Conservation (phyloP, 1,140 invertebrate species). For the Anastrepha ludens region DNA sequence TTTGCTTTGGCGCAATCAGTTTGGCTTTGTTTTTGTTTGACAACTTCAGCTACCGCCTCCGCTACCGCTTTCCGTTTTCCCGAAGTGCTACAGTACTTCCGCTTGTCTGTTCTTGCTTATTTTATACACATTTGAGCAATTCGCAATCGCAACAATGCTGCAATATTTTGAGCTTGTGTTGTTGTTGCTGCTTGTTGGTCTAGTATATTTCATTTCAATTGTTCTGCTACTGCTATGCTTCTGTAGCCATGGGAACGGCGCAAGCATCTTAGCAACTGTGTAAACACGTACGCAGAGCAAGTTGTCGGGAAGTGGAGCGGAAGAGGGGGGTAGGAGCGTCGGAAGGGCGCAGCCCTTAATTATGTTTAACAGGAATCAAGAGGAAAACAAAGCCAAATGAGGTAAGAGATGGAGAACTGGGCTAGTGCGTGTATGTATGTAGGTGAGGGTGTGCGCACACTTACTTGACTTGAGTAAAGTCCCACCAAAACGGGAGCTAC, state of each 20-base stretch:
- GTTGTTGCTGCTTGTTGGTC: neutral
- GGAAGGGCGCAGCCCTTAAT: slow-evolving; percentile 26
- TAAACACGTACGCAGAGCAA: neutral
- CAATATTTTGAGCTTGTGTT: neutral
- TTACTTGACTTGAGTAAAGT: neutral
- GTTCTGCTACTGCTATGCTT: neutral
- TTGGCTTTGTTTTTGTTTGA: slow-evolving; percentile 21
- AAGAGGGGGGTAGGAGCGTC: neutral
- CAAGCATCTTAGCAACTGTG: neutral
- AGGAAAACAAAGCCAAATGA: neutral
- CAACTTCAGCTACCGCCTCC: neutral
- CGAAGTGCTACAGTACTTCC: neutral
- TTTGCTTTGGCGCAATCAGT: neutral
- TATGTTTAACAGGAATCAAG: slow-evolving; percentile 41
- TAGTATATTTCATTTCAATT: neutral
- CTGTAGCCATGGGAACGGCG: neutral
- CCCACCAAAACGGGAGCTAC: no score
- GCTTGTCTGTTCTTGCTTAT: slow-evolving; percentile 33
- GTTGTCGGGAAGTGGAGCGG: neutral
- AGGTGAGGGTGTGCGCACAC: no score
- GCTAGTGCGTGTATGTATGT: no score
- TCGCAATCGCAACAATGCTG: neutral
- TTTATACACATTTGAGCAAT: neutral
- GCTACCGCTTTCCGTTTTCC: neutral
- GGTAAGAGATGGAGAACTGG: neutral